Conservation (phyloP, 2,888 invertebrate genomes). For the Diaprepes abbreviatus region DNA sequence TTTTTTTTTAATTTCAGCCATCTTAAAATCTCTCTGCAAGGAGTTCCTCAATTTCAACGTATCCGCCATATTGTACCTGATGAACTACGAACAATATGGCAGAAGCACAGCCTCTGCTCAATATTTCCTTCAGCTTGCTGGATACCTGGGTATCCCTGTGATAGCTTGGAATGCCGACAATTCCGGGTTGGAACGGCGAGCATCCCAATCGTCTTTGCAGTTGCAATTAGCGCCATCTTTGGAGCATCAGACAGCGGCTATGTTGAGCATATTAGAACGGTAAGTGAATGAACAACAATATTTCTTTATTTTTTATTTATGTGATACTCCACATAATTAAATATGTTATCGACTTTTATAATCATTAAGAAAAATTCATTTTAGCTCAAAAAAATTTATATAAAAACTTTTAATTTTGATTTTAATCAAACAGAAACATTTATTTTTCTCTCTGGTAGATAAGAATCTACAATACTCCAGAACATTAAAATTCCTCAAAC, state of each 20-base stretch:
- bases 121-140: slow-evolving; percentile 93
- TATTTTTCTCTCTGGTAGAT: no score
- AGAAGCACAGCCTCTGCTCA: slow-evolving; percentile 94
- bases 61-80: slow-evolving; percentile 93
- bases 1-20: slow-evolving; percentile 74
- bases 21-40: slow-evolving; percentile 89
- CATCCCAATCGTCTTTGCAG: slow-evolving; percentile 90
- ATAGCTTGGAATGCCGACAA: slow-evolving; percentile 99
- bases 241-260: slow-evolving; percentile 96
- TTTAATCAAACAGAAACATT: no score
- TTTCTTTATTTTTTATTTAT: not conserved
- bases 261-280: slow-evolving; percentile 93
- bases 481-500: no score
- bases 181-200: slow-evolving; percentile 81
- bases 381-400: no score
- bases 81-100: slow-evolving; percentile 95
- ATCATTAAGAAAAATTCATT: no score
- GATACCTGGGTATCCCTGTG: slow-evolving; percentile 93
- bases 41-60: slow-evolving; percentile 91
- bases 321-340: no score
- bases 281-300: slow-evolving; percentile 24
- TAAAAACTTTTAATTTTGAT: no score
- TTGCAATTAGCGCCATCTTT: slow-evolving; percentile 96
- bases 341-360: no score
- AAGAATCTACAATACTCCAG: no score